These are phyloP conservation scores for Harpalus rufipes DNA, from an alignment of 2,888 invertebrate genomes.

Conservation along the genomic window DNA sequence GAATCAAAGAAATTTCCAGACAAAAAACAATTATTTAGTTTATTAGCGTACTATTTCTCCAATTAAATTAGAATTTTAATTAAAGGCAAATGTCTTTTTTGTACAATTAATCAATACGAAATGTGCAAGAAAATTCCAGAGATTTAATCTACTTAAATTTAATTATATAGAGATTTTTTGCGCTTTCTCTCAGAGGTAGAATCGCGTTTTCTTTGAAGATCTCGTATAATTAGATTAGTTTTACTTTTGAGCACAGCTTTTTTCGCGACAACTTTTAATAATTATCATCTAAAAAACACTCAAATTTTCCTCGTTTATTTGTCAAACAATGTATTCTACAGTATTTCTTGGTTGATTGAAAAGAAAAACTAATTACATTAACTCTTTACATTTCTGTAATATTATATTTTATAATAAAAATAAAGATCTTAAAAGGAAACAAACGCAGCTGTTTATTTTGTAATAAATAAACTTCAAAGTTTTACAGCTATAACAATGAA, in stretches of 20 bases:
- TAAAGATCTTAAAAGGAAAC: background rate
- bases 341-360: background rate
- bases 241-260: slow-evolving; percentile 51
- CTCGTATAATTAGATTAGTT: slow-evolving; percentile 64
- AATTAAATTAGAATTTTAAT: slow-evolving; percentile 60
- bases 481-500: background rate
- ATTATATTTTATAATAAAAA: background rate
- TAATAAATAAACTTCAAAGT: background rate
- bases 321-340: background rate
- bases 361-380: background rate
- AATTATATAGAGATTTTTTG: slow-evolving; percentile 58
- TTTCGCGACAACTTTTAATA: slow-evolving; percentile 46
- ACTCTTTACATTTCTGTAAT: background rate
- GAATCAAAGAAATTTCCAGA: background rate
- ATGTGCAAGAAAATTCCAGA: slow-evolving; percentile 37
- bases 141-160: slow-evolving; percentile 61
- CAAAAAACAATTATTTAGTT: slow-evolving; percentile 47
- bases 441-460: background rate
- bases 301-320: slow-evolving; percentile 14
- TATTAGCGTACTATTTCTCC: slow-evolving; percentile 41
- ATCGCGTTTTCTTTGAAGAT: slow-evolving; percentile 57
- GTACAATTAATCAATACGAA: slow-evolving; percentile 59
- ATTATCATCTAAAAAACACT: slow-evolving; percentile 33
- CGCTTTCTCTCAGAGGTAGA: slow-evolving; percentile 27
- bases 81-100: slow-evolving; percentile 54